Conservation (phyloP, 2,113 vertebrate genomes). For the Leptocoma aspasia region DNA sequence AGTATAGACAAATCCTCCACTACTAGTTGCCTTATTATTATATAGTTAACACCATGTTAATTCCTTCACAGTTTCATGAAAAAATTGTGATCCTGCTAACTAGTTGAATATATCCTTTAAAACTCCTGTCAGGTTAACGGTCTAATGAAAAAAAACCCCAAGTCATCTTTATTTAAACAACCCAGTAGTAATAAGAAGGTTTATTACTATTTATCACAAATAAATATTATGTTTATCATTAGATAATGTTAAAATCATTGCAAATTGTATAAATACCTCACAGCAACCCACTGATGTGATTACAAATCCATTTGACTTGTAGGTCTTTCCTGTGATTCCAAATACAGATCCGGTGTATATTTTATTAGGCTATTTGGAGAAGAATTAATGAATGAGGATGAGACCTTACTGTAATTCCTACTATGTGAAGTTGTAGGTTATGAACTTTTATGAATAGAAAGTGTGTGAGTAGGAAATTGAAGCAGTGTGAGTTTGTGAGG, state of each 20-base stretch:
- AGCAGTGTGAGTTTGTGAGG: not conserved
- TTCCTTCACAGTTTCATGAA: not conserved
- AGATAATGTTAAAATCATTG: not conserved
- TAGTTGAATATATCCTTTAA: not conserved
- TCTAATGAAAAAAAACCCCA: not conserved
- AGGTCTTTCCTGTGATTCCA: conserved; percentile 1
- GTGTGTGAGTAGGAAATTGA: not conserved
- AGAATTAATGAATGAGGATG: not conserved
- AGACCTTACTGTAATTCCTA: not conserved
- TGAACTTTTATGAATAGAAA: not conserved
- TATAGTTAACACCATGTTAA: not conserved
- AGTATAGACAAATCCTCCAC: not conserved
- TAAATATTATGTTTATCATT: not conserved
- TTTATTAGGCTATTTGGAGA: not conserved
- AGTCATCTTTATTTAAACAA: not conserved
- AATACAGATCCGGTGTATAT: not conserved
- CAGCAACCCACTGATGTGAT: not conserved
- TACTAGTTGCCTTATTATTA: not conserved
- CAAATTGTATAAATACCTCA: not conserved
- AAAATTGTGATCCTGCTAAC: not conserved
- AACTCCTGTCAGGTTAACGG: not conserved
- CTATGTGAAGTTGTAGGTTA: not conserved
- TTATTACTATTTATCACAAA: not conserved
- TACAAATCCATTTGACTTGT: conserved; percentile 2
- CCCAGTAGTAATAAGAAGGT: not conserved